Conservation (phyloP, 92 coral and sea anemone species). For the Zoanthus solanderi region DNA sequence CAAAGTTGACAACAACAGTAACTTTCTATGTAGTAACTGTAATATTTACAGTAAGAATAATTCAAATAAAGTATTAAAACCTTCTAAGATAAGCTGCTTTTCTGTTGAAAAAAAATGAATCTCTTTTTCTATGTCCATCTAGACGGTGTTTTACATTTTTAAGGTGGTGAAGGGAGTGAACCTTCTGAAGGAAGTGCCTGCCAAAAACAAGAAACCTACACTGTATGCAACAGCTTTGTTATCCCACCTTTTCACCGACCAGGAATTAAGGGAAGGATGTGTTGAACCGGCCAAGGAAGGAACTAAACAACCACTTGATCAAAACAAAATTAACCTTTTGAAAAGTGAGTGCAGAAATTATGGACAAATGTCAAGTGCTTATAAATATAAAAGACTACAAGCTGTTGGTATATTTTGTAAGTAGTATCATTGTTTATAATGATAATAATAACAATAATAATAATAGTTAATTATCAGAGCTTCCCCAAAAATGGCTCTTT, state of each 20-base stretch:
- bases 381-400: not conserved
- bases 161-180: constrained; percentile 44
- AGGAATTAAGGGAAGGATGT: constrained; percentile 68
- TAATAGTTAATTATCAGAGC: not conserved
- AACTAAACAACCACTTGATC: constrained; percentile 53
- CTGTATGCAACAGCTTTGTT: constrained; percentile 65
- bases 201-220: constrained; percentile 59
- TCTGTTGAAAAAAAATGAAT: not conserved
- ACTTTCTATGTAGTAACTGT: not conserved
- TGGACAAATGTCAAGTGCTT: constrained; percentile 6
- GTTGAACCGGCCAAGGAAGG: constrained; percentile 64
- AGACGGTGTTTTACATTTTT: constrained; percentile 7
- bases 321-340: constrained; percentile 51
- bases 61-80: not conserved
- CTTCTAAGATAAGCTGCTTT: not conserved
- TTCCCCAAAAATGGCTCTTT: not conserved
- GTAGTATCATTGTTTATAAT: not conserved
- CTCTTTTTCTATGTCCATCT: not conserved
- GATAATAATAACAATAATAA: too few species aligned
- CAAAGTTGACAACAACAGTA: too few species aligned
- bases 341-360: constrained; percentile 60
- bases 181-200: constrained; percentile 53
- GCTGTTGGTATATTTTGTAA: not conserved
- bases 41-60: not conserved
- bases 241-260: constrained; percentile 62